phyloP scores from a whole-genome alignment of 2,113 vertebrate species.

The Cariama cristata region DNA sequence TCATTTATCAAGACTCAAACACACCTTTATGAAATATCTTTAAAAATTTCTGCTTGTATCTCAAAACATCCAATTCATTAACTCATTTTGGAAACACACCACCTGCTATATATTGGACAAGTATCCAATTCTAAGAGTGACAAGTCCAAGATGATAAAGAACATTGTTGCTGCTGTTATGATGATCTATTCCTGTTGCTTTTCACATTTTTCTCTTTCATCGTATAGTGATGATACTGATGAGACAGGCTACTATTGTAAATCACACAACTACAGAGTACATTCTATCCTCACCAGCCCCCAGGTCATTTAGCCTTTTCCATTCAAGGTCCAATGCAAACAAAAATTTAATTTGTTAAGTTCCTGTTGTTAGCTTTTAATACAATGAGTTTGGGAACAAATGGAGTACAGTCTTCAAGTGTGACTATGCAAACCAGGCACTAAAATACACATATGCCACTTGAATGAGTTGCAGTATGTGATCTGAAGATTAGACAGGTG shows the following conservation, averaged over 20 bases:
- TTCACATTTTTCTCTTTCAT: constrained; percentile 39
- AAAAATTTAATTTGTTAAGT: neutral
- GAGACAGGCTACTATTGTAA: neutral
- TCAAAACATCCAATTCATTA: neutral
- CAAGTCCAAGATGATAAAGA: constrained; percentile 4
- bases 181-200: constrained; percentile 16
- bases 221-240: neutral
- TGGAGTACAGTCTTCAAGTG: neutral
- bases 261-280: neutral
- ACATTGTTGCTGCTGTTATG: neutral
- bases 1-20: neutral
- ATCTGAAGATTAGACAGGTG: neutral
- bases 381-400: neutral
- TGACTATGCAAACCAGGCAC: neutral
- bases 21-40: neutral
- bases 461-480: neutral
- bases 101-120: neutral
- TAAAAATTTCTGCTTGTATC: neutral
- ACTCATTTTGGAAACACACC: neutral
- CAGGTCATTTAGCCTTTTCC: neutral
- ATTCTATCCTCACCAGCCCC: too few species aligned
- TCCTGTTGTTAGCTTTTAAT: neutral
- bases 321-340: neutral
- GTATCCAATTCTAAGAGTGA: neutral
- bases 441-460: neutral